Base-by-base conservation (phyloP, 2,888 invertebrate genomes). In the Ferdinandea cuprea region DNA sequence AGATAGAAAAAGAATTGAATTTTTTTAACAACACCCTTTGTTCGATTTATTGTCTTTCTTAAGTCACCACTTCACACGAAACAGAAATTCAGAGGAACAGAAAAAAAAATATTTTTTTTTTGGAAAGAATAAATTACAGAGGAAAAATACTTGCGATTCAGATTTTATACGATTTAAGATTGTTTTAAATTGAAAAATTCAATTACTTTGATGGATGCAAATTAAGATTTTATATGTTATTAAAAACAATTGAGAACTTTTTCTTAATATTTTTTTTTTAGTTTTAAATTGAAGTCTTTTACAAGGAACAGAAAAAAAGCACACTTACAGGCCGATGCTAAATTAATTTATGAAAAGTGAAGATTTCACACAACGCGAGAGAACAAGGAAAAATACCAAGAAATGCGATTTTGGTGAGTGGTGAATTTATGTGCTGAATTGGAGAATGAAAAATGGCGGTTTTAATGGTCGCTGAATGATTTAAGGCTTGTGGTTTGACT, bases 251-350 rank as follows among this genome's bases (percentile, higher is more conserved):
- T 52, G 37, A 69, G 68, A 80, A 58, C 15, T 52, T 44, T 76
- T 30, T 11, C 37, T 17, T 21, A 13, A 76, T n/a, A n/a, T 48
- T 50, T 58, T 71, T 46, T 50, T 58, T 32, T 63, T 25, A 25
- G 25, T 25, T 74, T 63, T 32, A 2, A 71, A 65, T 63, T 32
- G 1, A 71, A 65, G 66, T 66, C 48, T 66, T 76, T 66, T 37
- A 54, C 28, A 50, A 40, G 68, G 58, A 80, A 74, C 68, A 74
- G 15, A 59, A 66, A 72, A 71, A 72, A 73, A 77, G 42, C 81
- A 77, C 83, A 83, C 83, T 83, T 83, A 83, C 83, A 73, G 83
- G 83, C 83, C 83, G 83, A 83, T 83, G 83, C 72, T 77, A 77
- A 83, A 73, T 71, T 83, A 83, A 83, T 83, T 83, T 83, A 83